phyloP scores from a whole-genome alignment of 2,113 vertebrate genomes.

The Rana temporaria region DNA sequence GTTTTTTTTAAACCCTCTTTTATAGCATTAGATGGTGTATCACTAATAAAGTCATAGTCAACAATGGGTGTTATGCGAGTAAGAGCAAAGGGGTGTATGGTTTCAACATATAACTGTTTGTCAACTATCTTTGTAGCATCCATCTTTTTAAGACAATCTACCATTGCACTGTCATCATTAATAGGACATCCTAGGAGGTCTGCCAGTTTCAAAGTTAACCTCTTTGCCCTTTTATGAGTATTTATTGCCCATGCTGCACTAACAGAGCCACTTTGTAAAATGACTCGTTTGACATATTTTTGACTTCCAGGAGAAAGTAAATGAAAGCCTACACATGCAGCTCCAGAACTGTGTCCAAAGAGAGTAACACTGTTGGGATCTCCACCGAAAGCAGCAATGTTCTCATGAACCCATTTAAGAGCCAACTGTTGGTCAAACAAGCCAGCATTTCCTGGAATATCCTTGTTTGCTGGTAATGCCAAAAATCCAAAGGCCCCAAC shows the following conservation, averaged over 20 bases:
- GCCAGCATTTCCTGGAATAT: slow-evolving; percentile 69
- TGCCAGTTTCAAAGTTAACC: slow-evolving; percentile 62
- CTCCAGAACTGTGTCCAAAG: slow-evolving; percentile 77
- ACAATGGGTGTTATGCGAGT: slow-evolving; percentile 63
- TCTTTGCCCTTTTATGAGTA: slow-evolving; percentile 58
- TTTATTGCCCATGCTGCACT: slow-evolving; percentile 66
- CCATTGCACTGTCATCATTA: slow-evolving; percentile 50
- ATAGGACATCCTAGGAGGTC: slow-evolving; percentile 65
- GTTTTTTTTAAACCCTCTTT: slow-evolving; percentile 61
- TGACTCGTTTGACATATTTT: slow-evolving; percentile 67
- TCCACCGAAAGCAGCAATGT: slow-evolving; percentile 76
- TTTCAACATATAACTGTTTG: slow-evolving; percentile 56
- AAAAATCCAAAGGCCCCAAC: slow-evolving; percentile 74
- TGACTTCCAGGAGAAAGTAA: slow-evolving; percentile 74
- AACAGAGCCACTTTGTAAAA: slow-evolving; percentile 73
- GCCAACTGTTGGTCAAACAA: slow-evolving; percentile 76
- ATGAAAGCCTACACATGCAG: slow-evolving; percentile 70
- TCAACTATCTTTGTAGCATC: slow-evolving; percentile 53
- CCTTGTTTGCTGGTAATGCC: slow-evolving; percentile 65
- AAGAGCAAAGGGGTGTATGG: rapidly evolving
- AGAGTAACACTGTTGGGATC: slow-evolving; percentile 72
- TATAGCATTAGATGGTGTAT: slow-evolving; percentile 63
- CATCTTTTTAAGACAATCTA: slow-evolving; percentile 67
- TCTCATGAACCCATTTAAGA: slow-evolving; percentile 72
- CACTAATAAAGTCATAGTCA: slow-evolving; percentile 72